Evolutionary conservation across 2,797 vertebrate genomes (phyloP), one percentile per base, ranked within the genome.

Genomic region (Sus cebifrons): DNA sequence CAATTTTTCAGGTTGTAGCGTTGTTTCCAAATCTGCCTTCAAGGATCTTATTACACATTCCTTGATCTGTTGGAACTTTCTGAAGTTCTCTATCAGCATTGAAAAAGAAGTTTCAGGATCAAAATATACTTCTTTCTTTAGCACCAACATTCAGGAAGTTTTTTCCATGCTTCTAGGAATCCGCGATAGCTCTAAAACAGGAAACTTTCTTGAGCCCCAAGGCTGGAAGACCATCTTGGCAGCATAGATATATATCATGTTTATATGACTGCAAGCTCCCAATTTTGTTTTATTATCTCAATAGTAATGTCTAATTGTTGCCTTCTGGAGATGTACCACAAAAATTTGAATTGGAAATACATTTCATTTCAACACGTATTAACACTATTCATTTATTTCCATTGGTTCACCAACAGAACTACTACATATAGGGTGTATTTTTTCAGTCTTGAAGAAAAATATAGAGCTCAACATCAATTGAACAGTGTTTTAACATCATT

Each of bases 281-380:
- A 94, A 95, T 87, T 71, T 77, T 94, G 21, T 89, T 71, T 74
- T 77, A 87, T 60, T 77, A 95, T 78, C 94, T 96, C 64, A 75
- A 71, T 87, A 68, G 92, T 62, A 78, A 73, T 17, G 68, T 71
- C 13, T 84, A 82, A 64, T 32, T 60, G 25, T 27, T 87, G 67
- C 68, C 86, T 90, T 10, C 74, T 62, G 1, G 25, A 85, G 36
- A 52, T 21, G 95, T 90, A 92, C 12, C 49, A 81, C 79, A 20
- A 95, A 71, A 96, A 84, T 49, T 18, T 25, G 56, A 10, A 25
- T 83, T 86, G 54, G 74, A 97, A 95, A 97, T 32, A 71, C 2
- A 60, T 49, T 90, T 73, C 56, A 70, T 86, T 78, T 88, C 11
- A 77, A 62, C 29, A 94, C 82, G 70, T 87, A n/a, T 82, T 96